Evolutionary conservation across 2,888 invertebrate species (phyloP), one percentile per base, ranked within the genome.

Genomic region (Erebia epiphron): DNA sequence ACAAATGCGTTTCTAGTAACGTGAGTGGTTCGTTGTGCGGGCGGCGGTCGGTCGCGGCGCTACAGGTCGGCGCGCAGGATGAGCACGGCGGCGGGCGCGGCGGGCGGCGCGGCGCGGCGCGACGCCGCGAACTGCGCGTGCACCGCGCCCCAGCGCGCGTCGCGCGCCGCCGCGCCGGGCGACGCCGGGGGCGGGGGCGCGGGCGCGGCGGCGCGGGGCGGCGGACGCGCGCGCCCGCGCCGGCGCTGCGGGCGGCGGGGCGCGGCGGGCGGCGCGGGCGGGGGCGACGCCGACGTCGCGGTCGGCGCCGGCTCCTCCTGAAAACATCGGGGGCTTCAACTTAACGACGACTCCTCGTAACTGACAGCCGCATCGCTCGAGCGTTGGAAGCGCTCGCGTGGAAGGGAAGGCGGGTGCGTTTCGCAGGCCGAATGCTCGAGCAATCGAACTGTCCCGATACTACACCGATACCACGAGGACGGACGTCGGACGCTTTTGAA

Each of bases 41-140:
- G 50, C 14, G 52, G 66, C 35, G 49, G 18, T 43, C 52, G 35
- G n/a, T 13, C 67, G 58, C 67, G 10, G 11, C 13, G 61, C 50
- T 84, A 87, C 18, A 89, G 82, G 72, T 88, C 87, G 49, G 86
- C 78, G 80, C 82, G 90, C 78, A 90, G 83, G 75, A 90, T 85
- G 78, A 91, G 88, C 75, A 91, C 82, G 75, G 90, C 82, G 76
- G 86, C 68, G 69, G 78, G 74, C 50, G 75, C 71, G 43, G 13
- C 10, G 16, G 41, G 80, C 75, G 83, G 21, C 16, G 63, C 35
- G 54, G 16, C 35, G 50, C 56, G 21, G 11, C 66, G 50, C 63
- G 9, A 7, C 35, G 35, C 13, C 54, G 16, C 52, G 18, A 61
- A 57, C 46, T 84, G 86, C 78, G 80, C 82, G 90, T 78, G 88